phyloP scores from a whole-genome alignment of 1,140 invertebrate genomes.

The Sitobion miscanthi region DNA sequence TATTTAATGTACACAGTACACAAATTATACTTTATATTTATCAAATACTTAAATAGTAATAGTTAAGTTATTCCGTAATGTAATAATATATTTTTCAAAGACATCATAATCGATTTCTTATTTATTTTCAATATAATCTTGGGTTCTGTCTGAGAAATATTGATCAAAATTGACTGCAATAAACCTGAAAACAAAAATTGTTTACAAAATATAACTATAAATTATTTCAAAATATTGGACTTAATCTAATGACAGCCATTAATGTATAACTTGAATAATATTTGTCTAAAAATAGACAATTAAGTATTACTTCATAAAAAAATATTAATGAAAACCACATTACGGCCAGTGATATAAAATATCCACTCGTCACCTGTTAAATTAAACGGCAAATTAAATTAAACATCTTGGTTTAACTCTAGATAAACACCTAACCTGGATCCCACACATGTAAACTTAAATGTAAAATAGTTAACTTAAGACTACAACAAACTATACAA shows the following conservation, averaged over 20 bases:
- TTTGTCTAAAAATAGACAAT: neutral
- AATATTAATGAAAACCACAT: too few relatives aligned
- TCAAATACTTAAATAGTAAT: neutral
- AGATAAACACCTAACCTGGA: too few relatives aligned
- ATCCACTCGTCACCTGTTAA: too few relatives aligned
- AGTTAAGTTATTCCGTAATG: neutral
- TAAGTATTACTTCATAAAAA: neutral
- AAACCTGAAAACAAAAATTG: neutral
- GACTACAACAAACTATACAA: too few relatives aligned
- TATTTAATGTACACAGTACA: neutral
- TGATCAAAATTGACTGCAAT: neutral
- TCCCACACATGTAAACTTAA: too few relatives aligned
- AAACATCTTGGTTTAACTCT: too few relatives aligned
- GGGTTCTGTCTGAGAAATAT: neutral
- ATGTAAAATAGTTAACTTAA: too few relatives aligned
- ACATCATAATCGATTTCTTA: neutral
- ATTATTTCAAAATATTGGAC: neutral
- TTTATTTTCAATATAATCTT: neutral
- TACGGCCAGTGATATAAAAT: too few relatives aligned
- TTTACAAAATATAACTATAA: neutral
- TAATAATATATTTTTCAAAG: neutral
- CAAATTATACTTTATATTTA: neutral
- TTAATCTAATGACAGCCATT: neutral
- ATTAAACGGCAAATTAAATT: too few relatives aligned
- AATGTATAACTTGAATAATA: neutral